Evolutionary conservation across 2,888 invertebrate species (phyloP).

Genomic region (Lottia scabra): DNA sequence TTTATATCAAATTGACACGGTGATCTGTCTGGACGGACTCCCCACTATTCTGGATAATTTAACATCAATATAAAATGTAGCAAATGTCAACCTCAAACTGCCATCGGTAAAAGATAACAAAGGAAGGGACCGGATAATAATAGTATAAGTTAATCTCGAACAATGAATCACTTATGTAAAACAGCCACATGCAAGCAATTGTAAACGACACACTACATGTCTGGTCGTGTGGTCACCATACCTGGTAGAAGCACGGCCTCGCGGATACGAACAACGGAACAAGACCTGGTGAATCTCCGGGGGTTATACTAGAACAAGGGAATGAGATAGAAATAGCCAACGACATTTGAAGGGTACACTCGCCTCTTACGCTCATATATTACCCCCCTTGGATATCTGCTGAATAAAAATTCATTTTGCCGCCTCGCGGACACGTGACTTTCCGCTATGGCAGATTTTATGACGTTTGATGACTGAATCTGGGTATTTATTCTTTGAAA

Average conservation of each 20-base stretch:
- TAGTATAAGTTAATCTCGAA: constrained; percentile 2
- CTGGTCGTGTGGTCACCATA: neutral
- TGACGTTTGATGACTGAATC: constrained; percentile 3
- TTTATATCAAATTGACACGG: no score
- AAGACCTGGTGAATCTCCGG: neutral
- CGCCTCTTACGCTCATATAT: neutral
- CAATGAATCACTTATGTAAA: constrained; percentile 4
- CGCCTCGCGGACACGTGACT: neutral
- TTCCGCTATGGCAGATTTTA: neutral
- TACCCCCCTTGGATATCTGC: neutral
- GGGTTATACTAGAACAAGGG: neutral
- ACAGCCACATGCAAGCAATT: neutral
- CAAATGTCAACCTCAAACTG: no score
- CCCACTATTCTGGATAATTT: no score
- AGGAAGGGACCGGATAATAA: neutral
- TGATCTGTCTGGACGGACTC: no score
- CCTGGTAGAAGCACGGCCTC: neutral
- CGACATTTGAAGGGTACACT: constrained; percentile 2
- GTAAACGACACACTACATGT: no score
- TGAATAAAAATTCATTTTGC: neutral
- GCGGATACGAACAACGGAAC: no score
- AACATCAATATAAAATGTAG: no score
- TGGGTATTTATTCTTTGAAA: no score
- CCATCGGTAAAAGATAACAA: neutral
- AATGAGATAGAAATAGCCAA: neutral